Base-by-base conservation (phyloP, 2,113 vertebrate genomes). In the Nesogale talazaci region DNA sequence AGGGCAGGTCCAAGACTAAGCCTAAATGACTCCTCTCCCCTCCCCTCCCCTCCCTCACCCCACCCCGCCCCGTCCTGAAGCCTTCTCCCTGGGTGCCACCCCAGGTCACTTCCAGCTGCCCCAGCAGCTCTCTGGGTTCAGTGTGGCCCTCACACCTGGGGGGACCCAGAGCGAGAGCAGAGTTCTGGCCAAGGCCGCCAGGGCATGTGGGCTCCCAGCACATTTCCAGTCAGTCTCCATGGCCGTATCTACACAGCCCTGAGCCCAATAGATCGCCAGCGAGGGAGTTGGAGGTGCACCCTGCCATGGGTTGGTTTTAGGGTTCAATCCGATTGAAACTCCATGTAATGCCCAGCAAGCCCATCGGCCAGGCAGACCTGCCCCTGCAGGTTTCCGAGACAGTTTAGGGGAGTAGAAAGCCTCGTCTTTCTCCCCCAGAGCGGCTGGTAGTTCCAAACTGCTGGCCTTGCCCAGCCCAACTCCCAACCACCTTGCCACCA, bases 211-310 rank as follows among this genome's bases (percentile, higher is more conserved):
- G 7, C 57, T 14, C 34, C 84, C 2, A 1, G 5, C 16, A 16
- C 6, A 3, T 46, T 10, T 46, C 6, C 42, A 5, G 6, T 10
- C 6, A 46, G 42, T 46, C 42, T 46, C 42, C 42, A 46, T 46
- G 5, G 42, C 42, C 42, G n/a, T n/a, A n/a, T n/a, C 20, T 19
- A 12, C 15, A 69, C 31, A 4, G 11, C 57, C 34, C 12, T 20
- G 11, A 67, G 56, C 19, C 75, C 20, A 20, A 11, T 1, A 0
- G 19, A 46, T 56, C 34, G 20, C 79, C 12, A 8, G 3, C 14
- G 16, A 56, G 12, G 14, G 9, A 10, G 42, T 0, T 27, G 36
- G 34, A 6, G 0, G 10, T 4, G 76, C 17, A 56, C 81, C 5
- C 46, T 25, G 17, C 46, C 29, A 31, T 8, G 25, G 23, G 3